Percentiles rank a stretch among this genome's conserved stretches.
Conservation (phyloP, 1,140 invertebrate genomes). For the Drosophila albomicans region DNA sequence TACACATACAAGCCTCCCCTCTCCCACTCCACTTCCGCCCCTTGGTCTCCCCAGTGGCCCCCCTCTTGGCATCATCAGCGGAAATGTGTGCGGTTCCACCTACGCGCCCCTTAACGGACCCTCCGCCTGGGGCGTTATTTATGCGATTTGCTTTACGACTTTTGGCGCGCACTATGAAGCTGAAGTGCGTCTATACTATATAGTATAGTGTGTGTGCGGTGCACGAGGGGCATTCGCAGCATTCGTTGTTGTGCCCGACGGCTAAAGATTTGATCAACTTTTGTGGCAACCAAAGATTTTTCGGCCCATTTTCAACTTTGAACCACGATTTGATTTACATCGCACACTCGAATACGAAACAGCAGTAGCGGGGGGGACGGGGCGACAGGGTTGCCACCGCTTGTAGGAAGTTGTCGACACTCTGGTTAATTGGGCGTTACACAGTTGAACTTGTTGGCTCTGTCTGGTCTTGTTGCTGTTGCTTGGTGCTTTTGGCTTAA, state of each 20-base stretch:
- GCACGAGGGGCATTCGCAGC: neutral
- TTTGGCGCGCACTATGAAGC: conserved; percentile 43
- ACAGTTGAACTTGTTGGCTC: conserved; percentile 50
- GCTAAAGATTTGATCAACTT: conserved; percentile 74
- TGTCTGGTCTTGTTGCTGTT: conserved; percentile 5
- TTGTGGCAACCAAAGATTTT: conserved; percentile 67
- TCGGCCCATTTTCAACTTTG: conserved; percentile 72
- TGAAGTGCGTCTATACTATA: conserved; percentile 14
- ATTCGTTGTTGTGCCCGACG: conserved; percentile 22
- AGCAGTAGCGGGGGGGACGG: neutral
- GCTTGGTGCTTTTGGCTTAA: conserved; percentile 21
- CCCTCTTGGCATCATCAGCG: conserved; percentile 27
- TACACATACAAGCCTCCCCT: neutral
- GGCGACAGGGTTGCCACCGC: conserved; percentile 10
- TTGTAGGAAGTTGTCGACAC: conserved; percentile 63
- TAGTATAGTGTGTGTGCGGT: neutral
- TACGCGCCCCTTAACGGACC: conserved; percentile 35
- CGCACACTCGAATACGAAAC: conserved; percentile 16
- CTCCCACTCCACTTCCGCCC: no score
- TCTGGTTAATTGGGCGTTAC: conserved; percentile 72
- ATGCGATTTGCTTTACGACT: conserved; percentile 73
- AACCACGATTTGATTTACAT: conserved; percentile 76
- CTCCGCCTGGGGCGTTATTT: conserved; percentile 59
- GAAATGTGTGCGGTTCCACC: conserved; percentile 66
- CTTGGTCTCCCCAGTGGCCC: neutral